phyloP scores from a whole-genome alignment of 2,797 vertebrate species.

The Tauraco hartlaubi region DNA sequence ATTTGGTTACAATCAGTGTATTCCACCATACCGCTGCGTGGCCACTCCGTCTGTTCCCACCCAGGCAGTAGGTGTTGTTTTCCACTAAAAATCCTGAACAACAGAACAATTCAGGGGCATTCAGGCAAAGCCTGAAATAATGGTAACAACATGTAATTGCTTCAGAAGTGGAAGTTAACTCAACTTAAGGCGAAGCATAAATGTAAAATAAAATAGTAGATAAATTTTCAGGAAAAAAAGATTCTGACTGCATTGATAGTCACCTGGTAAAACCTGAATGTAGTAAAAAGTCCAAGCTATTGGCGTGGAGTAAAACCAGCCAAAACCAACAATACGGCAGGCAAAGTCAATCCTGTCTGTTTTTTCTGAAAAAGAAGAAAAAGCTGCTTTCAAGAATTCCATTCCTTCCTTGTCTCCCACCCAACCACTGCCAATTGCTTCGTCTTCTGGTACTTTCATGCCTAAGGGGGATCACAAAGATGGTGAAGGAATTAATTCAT shows the following conservation, averaged over 20 bases:
- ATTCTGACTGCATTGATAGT: not conserved
- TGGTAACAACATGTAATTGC: not conserved
- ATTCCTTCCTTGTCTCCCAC: not conserved
- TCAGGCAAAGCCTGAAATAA: not conserved
- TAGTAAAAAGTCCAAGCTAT: not conserved
- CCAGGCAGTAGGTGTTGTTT: not conserved
- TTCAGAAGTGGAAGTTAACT: not conserved
- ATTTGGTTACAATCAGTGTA: not conserved
- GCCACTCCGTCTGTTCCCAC: not conserved
- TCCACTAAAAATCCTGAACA: not conserved
- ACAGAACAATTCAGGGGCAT: not conserved
- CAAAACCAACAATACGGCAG: not conserved
- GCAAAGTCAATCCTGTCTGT: not conserved
- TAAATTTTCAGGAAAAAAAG: not conserved
- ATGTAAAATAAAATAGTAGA: not conserved
- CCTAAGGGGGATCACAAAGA: not conserved
- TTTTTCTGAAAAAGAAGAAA: not conserved
- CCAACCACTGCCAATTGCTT: not conserved
- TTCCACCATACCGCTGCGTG: accelerated
- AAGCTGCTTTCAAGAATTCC: not conserved
- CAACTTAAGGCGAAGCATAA: not conserved
- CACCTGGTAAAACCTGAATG: not conserved
- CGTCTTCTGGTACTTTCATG: not conserved
- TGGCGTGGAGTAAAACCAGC: not conserved
- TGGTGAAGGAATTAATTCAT: not conserved